Evolutionary conservation across 2,888 invertebrate genomes (phyloP), one percentile per base, ranked within the genome.

Genomic region (Ischnus inquisitorius): DNA sequence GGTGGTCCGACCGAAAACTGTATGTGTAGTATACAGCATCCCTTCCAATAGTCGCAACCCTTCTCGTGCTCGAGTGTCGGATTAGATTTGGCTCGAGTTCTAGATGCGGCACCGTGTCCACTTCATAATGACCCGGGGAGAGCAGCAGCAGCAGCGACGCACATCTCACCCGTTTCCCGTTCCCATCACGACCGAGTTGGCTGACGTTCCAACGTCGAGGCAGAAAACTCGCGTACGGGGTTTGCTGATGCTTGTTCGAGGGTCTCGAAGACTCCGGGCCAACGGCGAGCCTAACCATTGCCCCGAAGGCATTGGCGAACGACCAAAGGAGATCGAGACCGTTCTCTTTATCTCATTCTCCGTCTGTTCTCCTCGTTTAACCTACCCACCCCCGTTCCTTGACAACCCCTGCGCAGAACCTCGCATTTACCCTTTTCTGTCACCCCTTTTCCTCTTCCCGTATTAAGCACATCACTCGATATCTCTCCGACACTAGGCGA

Each of bases 21-120:
- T 54, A 22, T 77, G 57, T 46, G 41, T 28, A 57, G n/a, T 79
- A 28, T 34, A 34, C 34, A 4, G 34, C 34, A 4, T 34, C 34
- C 34, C 34, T 48, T 51, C 74, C 82, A 84, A 80, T 85, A 60
- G 84, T 78, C 79, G 79, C 78, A 85, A 86, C 86, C 88, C 84
- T 87, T 86, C 82, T 82, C 74, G 46, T 34, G 51, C 85, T 72
- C 87, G 88, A 89, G 88, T 88, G 89, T 90, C 88, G 88, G 90
- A 91, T 92, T 92, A 92, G 89, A 92, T 92, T 92, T 89, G 88
- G 89, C 88, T 89, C 80, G 85, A 85, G 87, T 85, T 75, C 83
- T 87, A 86, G 88, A 87, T 85, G 88, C 71, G 43, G 87, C 87
- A 85, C 87, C 86, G 76, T 87, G 90, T 88, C 90, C 89, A 86